phyloP scores from a whole-genome alignment of 1,140 invertebrate species.

The Trichonephila clavata region DNA sequence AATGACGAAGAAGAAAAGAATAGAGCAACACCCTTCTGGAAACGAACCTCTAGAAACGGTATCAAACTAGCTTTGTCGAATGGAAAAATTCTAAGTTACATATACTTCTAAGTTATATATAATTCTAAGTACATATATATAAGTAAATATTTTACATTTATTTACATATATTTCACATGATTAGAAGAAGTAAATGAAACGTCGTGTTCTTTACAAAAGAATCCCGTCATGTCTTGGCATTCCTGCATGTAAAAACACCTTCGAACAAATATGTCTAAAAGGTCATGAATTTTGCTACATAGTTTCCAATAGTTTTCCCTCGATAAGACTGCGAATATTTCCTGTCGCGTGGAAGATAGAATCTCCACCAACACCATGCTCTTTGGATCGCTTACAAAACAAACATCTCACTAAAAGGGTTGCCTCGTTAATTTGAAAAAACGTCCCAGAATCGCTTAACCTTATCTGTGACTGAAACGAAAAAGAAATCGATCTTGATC shows the following conservation, averaged over 20 bases:
- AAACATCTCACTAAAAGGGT: constrained; percentile 51
- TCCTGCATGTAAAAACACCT: background rate
- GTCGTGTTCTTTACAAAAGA: background rate
- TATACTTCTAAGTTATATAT: too few species aligned
- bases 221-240: background rate
- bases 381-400: background rate
- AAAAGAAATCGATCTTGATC: constrained; percentile 57
- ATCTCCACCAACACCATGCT: background rate
- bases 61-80: too few species aligned
- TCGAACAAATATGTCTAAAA: background rate
- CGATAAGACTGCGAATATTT: background rate
- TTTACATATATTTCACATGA: too few species aligned
- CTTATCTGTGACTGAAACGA: constrained; percentile 36
- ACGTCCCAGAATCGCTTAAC: constrained; percentile 26
- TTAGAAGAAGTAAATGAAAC: background rate
- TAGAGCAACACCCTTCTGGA: too few species aligned
- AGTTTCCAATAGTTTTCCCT: background rate
- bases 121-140: too few species aligned
- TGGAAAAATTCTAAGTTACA: too few species aligned
- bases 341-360: background rate
- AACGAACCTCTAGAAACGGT: too few species aligned
- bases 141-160: too few species aligned
- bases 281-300: background rate
- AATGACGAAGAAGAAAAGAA: too few species aligned
- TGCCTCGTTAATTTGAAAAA: constrained; percentile 44